Conservation (phyloP, 2,797 vertebrate species). For the Paratrypauchen microcephalus region DNA sequence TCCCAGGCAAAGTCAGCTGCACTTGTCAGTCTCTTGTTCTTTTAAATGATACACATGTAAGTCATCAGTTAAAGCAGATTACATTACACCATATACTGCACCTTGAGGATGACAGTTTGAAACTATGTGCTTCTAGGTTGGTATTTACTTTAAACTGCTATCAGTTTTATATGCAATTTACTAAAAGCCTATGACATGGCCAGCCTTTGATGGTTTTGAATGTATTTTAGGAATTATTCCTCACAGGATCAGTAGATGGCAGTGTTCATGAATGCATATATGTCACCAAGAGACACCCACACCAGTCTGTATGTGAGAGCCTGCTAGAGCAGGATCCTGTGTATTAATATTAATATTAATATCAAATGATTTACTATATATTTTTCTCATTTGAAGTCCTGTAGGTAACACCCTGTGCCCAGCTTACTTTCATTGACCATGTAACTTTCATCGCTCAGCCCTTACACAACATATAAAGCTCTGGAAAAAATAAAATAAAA, state of each 20-base stretch:
- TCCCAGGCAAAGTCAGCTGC: slow-evolving; percentile 40
- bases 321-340: background rate
- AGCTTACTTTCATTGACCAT: background rate
- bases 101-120: slow-evolving; percentile 7
- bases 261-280: slow-evolving; percentile 6
- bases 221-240: background rate
- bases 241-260: slow-evolving; percentile 3
- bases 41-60: slow-evolving; percentile 29
- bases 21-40: slow-evolving; percentile 39
- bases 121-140: background rate
- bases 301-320: background rate
- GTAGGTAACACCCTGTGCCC: background rate
- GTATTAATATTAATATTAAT: background rate
- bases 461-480: no score
- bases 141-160: slow-evolving; percentile 4
- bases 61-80: slow-evolving; percentile 29
- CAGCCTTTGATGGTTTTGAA: slow-evolving; percentile 2
- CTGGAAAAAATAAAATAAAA: no score
- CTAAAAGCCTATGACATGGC: background rate
- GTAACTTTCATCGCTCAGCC: no score
- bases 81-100: slow-evolving; percentile 9
- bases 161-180: slow-evolving; percentile 4
- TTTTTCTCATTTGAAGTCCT: background rate
- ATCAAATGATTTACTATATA: background rate
- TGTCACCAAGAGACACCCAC: background rate